Conservation (phyloP, 2,888 invertebrate species). For the Zygogramma bicolorata region DNA sequence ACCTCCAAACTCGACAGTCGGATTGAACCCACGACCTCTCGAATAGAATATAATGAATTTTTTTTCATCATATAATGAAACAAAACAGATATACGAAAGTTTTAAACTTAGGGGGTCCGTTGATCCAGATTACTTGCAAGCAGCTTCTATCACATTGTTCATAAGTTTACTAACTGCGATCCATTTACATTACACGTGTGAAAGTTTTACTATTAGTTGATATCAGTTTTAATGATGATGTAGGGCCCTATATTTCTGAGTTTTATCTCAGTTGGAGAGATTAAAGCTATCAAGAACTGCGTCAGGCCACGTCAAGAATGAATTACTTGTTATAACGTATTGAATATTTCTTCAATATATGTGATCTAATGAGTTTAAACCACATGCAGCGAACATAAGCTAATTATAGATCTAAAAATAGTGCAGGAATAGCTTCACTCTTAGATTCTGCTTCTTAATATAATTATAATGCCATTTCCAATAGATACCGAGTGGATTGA, state of each 20-base stretch:
- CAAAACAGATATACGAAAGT: too few species aligned
- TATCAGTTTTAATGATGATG: background rate
- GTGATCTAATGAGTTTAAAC: background rate
- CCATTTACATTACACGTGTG: background rate
- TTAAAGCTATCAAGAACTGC: background rate
- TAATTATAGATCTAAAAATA: constrained; percentile 31
- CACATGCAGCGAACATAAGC: constrained; percentile 4
- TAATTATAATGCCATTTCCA: background rate
- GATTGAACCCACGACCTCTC: too few species aligned
- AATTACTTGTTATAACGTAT: background rate
- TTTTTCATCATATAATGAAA: too few species aligned
- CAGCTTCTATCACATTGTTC: too few species aligned
- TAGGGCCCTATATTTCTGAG: background rate
- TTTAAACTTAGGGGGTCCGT: too few species aligned
- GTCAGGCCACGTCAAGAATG: background rate
- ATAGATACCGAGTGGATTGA: background rate
- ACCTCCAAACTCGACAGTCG: too few species aligned
- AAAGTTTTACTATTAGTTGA: background rate
- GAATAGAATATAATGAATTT: too few species aligned
- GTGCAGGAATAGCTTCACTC: constrained; percentile 4
- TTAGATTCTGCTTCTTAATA: constrained; percentile 2
- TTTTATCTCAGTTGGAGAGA: background rate
- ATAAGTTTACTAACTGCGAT: too few species aligned
- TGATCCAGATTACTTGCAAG: too few species aligned
- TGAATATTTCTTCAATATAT: background rate